A percentile compares a stretch with the other conserved stretches of the same genome.
Conservation (phyloP, 1,140 invertebrate species). For the Stegodyphus mimosarum region DNA sequence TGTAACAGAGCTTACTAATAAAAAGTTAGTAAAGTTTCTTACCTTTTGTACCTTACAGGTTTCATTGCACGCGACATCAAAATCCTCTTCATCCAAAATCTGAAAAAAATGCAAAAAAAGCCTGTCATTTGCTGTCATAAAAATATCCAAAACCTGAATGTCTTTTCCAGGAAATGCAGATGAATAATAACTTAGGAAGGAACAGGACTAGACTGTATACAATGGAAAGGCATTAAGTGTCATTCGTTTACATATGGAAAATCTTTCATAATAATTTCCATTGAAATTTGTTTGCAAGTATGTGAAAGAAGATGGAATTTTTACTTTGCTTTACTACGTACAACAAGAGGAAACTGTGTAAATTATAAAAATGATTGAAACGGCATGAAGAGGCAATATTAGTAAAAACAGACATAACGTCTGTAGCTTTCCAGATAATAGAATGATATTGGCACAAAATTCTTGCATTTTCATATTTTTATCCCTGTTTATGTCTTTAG, state of each 20-base stretch:
- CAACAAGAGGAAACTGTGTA: too few relatives aligned
- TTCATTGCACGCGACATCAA: constrained; percentile 74
- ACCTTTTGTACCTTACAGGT: constrained; percentile 74
- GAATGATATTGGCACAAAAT: too few relatives aligned
- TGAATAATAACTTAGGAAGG: neutral
- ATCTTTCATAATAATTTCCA: neutral
- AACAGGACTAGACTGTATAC: neutral
- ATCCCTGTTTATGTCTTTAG: too few relatives aligned
- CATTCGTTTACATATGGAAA: neutral
- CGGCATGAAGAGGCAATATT: too few relatives aligned
- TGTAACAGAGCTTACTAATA: neutral
- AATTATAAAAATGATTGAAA: too few relatives aligned
- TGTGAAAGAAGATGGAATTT: too few relatives aligned
- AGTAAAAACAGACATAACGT: too few relatives aligned
- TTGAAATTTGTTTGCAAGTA: neutral
- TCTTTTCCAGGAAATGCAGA: neutral
- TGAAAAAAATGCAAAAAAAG: constrained; percentile 49
- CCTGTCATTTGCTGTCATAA: neutral
- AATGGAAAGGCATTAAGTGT: neutral
- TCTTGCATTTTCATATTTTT: too few relatives aligned
- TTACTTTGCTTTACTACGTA: too few relatives aligned
- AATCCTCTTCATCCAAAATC: constrained; percentile 64
- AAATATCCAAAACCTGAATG: neutral
- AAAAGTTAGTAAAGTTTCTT: constrained; percentile 52
- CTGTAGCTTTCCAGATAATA: too few relatives aligned